Evolutionary conservation across 2,797 vertebrate species (phyloP).

Genomic region (Pseudomugil tenellus): DNA sequence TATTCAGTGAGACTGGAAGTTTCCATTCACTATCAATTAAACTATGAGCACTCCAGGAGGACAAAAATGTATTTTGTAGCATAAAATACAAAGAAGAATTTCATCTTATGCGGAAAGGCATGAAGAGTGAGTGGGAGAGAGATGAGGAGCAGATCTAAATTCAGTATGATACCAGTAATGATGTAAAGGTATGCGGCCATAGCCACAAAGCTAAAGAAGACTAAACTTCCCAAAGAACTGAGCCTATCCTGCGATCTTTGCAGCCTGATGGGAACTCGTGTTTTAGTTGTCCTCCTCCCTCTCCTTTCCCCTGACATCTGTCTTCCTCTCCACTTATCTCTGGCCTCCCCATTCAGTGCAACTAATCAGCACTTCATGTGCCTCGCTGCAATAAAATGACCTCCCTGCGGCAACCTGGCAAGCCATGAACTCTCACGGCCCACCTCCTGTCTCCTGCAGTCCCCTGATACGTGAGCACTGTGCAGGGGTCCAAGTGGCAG

Average conservation of each 20-base stretch:
- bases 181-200: conserved; percentile 30
- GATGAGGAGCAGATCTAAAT: conserved; percentile 18
- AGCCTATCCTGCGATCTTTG: conserved; percentile 30
- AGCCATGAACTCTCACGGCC: conserved; percentile 71
- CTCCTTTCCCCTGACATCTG: conserved; percentile 74
- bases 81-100: conserved; percentile 82
- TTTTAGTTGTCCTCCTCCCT: conserved; percentile 62
- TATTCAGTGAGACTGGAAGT: conserved; percentile 34
- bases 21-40: conserved; percentile 26
- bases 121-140: conserved; percentile 18
- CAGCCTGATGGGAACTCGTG: conserved; percentile 69
- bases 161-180: conserved; percentile 13
- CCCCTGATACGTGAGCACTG: conserved; percentile 66
- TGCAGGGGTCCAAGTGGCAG: conserved; percentile 48
- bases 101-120: conserved; percentile 71
- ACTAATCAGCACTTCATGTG: conserved; percentile 79
- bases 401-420: conserved; percentile 71
- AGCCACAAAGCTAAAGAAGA: conserved; percentile 33
- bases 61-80: conserved; percentile 84
- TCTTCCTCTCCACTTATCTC: conserved; percentile 80
- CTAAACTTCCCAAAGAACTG: conserved; percentile 34
- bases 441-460: conserved; percentile 57
- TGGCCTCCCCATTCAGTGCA: conserved; percentile 64
- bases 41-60: conserved; percentile 23
- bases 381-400: conserved; percentile 61